Evolutionary conservation across 2,113 vertebrate genomes (phyloP).

Genomic region (Saimiri boliviensis): DNA sequence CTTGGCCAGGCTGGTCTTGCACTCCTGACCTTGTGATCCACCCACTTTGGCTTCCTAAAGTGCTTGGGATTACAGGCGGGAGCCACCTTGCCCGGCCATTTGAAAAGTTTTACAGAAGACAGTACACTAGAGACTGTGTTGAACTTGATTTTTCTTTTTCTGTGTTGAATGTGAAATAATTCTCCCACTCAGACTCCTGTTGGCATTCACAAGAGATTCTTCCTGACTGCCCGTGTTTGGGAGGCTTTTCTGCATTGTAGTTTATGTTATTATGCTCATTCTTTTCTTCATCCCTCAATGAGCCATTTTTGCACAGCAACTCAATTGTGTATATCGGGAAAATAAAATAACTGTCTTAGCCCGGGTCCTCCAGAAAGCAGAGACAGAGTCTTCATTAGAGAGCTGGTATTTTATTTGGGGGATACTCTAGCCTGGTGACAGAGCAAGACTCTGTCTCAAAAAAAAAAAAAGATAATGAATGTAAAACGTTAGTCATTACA

Average conservation of each 20-base stretch:
- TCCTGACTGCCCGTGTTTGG: not conserved
- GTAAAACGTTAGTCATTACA: not conserved
- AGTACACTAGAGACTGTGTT: not conserved
- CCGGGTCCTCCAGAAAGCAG: constrained; percentile 16
- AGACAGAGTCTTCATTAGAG: not conserved
- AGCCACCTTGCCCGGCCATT: no score
- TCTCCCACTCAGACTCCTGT: not conserved
- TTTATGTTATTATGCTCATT: not conserved
- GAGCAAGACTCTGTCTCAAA: no score
- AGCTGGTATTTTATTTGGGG: not conserved
- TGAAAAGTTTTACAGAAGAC: not conserved
- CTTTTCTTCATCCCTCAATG: not conserved
- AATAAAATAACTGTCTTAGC: not conserved
- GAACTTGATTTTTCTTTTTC: not conserved
- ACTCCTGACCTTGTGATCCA: no score
- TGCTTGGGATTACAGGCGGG: no score
- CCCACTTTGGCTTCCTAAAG: no score
- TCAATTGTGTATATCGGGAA: not conserved
- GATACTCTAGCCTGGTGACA: no score
- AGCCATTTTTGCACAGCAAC: not conserved
- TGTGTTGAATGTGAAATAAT: not conserved
- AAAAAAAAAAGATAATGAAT: not conserved
- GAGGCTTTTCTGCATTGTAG: not conserved
- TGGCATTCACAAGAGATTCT: not conserved
- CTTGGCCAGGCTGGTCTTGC: no score